These are phyloP conservation scores for Argyrosomus regius DNA, from an alignment of 2,797 vertebrate genomes.

Conservation along the genomic window DNA sequence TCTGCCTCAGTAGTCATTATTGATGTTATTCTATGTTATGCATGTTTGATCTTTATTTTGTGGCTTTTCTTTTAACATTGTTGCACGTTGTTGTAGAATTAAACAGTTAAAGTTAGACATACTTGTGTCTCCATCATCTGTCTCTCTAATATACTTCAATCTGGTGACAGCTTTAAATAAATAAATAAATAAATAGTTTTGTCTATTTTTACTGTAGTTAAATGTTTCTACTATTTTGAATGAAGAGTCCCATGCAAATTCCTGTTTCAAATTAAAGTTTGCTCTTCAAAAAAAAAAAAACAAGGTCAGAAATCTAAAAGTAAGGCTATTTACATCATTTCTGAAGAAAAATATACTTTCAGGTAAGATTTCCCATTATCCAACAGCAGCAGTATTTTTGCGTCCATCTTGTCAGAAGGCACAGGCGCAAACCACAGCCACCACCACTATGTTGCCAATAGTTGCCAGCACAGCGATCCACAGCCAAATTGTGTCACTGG, in stretches of 20 bases:
- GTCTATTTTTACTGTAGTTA: not conserved
- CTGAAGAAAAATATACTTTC: constrained; percentile 55
- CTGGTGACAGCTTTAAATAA: constrained; percentile 11
- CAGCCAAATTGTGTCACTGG: constrained; percentile 87
- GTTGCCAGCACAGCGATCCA: constrained; percentile 89
- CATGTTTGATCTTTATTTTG: not conserved
- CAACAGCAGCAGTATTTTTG: constrained; percentile 17
- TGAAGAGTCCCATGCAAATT: constrained; percentile 20
- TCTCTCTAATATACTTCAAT: not conserved
- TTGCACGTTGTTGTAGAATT: not conserved
- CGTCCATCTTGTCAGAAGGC: constrained; percentile 82
- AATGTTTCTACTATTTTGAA: not conserved
- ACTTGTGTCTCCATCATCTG: not conserved
- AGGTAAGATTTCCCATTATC: constrained; percentile 18
- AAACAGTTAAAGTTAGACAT: not conserved
- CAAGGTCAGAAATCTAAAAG: constrained; percentile 13
- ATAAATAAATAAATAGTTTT: not conserved
- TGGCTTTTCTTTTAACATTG: not conserved
- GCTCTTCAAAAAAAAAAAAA: not conserved
- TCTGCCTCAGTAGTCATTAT: not conserved
- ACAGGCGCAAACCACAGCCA: constrained; percentile 89
- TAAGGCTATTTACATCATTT: constrained; percentile 50
- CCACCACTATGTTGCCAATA: constrained; percentile 89
- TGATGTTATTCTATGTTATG: not conserved
- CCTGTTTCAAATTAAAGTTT: not conserved